Evolutionary conservation across 2,888 invertebrate genomes (phyloP).

Genomic region (Abrostola tripartita): DNA sequence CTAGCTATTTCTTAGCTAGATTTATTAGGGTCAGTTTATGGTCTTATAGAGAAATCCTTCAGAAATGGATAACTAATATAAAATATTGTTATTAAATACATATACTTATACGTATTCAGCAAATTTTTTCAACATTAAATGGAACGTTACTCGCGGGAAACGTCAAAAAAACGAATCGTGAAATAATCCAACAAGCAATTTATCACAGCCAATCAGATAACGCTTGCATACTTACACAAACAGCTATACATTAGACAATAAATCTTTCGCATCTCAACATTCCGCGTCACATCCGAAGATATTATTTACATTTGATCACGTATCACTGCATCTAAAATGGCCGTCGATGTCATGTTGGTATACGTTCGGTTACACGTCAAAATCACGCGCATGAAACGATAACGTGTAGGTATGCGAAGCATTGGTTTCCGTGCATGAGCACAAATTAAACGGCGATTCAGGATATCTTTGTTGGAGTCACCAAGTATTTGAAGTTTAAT

Average conservation of each 20-base stretch:
- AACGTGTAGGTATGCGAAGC: slow-evolving; percentile 49
- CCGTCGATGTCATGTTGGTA: slow-evolving; percentile 22
- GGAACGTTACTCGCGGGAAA: slow-evolving; percentile 7
- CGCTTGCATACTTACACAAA: slow-evolving; percentile 5
- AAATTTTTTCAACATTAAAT: background rate
- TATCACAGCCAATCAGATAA: slow-evolving; percentile 24
- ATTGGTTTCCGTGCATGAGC: slow-evolving; percentile 42
- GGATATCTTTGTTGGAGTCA: slow-evolving; percentile 27
- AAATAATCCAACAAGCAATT: slow-evolving; percentile 10
- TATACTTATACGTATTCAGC: background rate
- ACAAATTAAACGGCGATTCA: slow-evolving; percentile 45
- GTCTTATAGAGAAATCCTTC: too few relatives aligned
- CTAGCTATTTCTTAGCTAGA: background rate
- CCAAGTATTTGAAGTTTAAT: slow-evolving; percentile 15
- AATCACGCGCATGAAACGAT: slow-evolving; percentile 40
- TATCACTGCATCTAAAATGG: slow-evolving; percentile 30
- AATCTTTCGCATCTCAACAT: slow-evolving; percentile 27
- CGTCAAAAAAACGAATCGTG: slow-evolving; percentile 8
- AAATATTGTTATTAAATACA: too few relatives aligned
- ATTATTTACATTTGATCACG: slow-evolving; percentile 45
- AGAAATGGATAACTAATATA: too few relatives aligned
- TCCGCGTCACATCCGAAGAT: slow-evolving; percentile 30
- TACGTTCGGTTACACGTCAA: slow-evolving; percentile 33
- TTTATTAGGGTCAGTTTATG: background rate
- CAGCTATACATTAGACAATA: slow-evolving; percentile 21